Conservation (phyloP, 2,888 invertebrate species). For the Tupiocoris notatus region DNA sequence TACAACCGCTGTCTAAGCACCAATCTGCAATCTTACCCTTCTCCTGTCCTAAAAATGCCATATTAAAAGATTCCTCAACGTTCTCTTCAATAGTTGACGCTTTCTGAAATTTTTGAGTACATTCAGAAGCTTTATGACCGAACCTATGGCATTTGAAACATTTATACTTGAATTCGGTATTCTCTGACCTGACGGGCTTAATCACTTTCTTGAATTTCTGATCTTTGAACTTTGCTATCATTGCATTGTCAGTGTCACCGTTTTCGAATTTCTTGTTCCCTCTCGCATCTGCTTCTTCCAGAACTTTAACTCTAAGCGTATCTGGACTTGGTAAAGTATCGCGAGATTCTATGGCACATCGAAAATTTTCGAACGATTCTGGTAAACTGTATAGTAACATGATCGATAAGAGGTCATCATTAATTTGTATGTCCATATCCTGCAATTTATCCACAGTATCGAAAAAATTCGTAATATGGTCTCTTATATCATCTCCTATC, state of each 20-base stretch:
- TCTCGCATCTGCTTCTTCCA: not conserved
- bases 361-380: not conserved
- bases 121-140: not conserved
- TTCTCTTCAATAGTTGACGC: not conserved
- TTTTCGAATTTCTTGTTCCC: not conserved
- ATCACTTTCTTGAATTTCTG: too few species aligned
- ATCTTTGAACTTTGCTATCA: too few species aligned
- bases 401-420: not conserved
- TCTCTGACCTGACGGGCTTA: not conserved
- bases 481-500: not conserved
- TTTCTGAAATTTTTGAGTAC: not conserved
- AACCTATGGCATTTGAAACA: not conserved
- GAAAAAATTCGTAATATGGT: not conserved
- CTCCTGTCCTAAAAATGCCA: not conserved
- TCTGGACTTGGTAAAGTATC: not conserved
- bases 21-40: not conserved
- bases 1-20: not conserved
- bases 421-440: not conserved
- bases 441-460: not conserved
- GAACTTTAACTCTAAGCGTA: not conserved
- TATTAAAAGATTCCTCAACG: not conserved
- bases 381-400: not conserved
- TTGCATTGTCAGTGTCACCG: too few species aligned
- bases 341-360: not conserved
- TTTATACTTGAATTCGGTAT: not conserved